A percentile compares a stretch with the other conserved stretches of the same genome.
Conservation (phyloP, 2,888 invertebrate genomes). For the Pimpla rufipes region DNA sequence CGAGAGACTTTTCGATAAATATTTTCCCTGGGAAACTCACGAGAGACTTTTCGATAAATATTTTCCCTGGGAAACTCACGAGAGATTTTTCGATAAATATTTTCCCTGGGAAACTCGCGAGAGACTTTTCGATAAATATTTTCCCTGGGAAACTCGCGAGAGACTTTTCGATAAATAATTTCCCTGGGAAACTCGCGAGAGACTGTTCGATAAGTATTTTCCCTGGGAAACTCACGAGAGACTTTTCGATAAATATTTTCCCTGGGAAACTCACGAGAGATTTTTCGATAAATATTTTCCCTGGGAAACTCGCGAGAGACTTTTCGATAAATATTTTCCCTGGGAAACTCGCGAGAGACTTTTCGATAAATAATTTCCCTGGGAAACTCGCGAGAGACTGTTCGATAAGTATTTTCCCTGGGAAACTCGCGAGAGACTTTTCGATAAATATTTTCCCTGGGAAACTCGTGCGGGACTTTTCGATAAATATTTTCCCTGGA, state of each 20-base stretch:
- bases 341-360: slow-evolving; percentile 16
- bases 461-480: slow-evolving; percentile 25
- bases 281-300: slow-evolving; percentile 46
- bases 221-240: slow-evolving; percentile 13
- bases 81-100: slow-evolving; percentile 43
- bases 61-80: slow-evolving; percentile 23
- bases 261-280: slow-evolving; percentile 14
- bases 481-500: slow-evolving; percentile 45
- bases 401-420: slow-evolving; percentile 44
- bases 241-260: slow-evolving; percentile 47
- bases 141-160: slow-evolving; percentile 20
- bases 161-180: slow-evolving; percentile 46
- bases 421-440: slow-evolving; percentile 21
- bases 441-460: slow-evolving; percentile 44
- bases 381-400: slow-evolving; percentile 16
- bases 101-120: slow-evolving; percentile 21
- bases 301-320: slow-evolving; percentile 15
- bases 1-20: slow-evolving; percentile 43
- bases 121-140: slow-evolving; percentile 47
- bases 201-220: slow-evolving; percentile 46
- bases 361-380: slow-evolving; percentile 46
- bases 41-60: slow-evolving; percentile 43
- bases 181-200: slow-evolving; percentile 17
- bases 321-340: slow-evolving; percentile 48
- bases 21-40: slow-evolving; percentile 24